Base-by-base conservation (phyloP, 2,797 vertebrate genomes). In the Galagoides demidoff region DNA sequence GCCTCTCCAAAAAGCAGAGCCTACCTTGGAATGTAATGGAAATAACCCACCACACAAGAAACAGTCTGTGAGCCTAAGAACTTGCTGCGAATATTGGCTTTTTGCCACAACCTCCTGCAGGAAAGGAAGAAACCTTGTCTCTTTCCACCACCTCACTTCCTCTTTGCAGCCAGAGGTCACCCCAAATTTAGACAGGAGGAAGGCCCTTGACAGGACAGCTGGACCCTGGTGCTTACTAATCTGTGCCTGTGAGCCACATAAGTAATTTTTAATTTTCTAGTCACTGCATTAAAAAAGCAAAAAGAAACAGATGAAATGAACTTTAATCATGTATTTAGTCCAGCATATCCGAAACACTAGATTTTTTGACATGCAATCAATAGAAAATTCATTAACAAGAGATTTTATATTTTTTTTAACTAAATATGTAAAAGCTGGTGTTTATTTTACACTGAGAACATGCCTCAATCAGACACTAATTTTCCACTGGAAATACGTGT, bases 401-500 rank as follows among this genome's bases (percentile, higher is more conserved):
- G 57, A 89, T 4, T 89, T 73, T 66, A 31, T 4, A 74, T n/a
- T 66, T 29, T 29, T 79, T 86, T 83, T 70, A 92, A 59, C 3
- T 3, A 59, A 79, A 37, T 79, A 57, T 91, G 96, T 74, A 90
- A 92, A 95, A 83, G 59, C 39, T 12, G 39, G 59, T 95, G 8
- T 86, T 93, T 92, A 93, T 90, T 92, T 96, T 94, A 89, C 1
- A 81, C 11, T 71, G 57, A 23, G 1, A 55, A 1, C 13, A 31
- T 79, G 84, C 84, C 63, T 96, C 76, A 37, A 70, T 85, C 57
- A 68, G 57, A 89, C 13, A 52, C 64, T 83, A 84, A 37, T 19
- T 81, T 94, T 93, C 84, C 57, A 73, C 23, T 95, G 71, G 55
- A 92, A 76, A 92, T 71, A 64, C 31, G 49, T 43, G 39, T 84